Percentiles rank a stretch among this genome's conserved stretches.
Conservation (phyloP, 2,113 vertebrate species). For the Neolamprologus longior region DNA sequence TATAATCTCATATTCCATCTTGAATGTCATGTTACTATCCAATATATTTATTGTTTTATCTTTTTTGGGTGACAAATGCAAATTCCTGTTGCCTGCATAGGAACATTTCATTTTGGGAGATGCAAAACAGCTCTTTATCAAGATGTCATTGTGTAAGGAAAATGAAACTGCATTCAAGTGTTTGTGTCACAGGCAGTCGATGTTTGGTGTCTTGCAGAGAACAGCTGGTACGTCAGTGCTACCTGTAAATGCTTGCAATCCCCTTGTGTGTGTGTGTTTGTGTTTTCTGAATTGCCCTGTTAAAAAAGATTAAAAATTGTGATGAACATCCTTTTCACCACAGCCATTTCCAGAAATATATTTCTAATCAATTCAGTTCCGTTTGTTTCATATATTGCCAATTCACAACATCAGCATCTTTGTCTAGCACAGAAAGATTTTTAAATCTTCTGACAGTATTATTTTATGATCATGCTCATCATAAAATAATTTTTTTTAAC, state of each 20-base stretch:
- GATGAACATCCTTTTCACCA: not conserved
- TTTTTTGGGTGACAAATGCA: not conserved
- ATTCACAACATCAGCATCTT: not conserved
- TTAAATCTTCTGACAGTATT: not conserved
- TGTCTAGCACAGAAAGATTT: not conserved
- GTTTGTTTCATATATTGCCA: not conserved
- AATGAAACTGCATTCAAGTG: not conserved
- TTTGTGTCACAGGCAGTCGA: not conserved
- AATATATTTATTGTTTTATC: not conserved
- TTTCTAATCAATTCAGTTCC: not conserved
- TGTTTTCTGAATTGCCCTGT: not conserved
- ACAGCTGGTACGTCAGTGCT: not conserved
- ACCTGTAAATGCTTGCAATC: not conserved
- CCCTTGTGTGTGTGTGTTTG: not conserved
- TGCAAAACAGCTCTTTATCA: not conserved
- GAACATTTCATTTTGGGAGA: not conserved
- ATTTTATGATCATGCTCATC: not conserved
- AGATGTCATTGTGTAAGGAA: not conserved
- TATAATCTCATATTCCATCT: not conserved
- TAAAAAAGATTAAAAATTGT: not conserved
- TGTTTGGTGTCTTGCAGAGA: not conserved
- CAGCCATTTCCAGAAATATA: not conserved
- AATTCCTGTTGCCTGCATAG: not conserved
- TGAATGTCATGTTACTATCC: not conserved
- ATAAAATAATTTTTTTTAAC: fast-evolving